Conservation (phyloP, 2,797 vertebrate species). For the Lindbergichthys nudifrons region DNA sequence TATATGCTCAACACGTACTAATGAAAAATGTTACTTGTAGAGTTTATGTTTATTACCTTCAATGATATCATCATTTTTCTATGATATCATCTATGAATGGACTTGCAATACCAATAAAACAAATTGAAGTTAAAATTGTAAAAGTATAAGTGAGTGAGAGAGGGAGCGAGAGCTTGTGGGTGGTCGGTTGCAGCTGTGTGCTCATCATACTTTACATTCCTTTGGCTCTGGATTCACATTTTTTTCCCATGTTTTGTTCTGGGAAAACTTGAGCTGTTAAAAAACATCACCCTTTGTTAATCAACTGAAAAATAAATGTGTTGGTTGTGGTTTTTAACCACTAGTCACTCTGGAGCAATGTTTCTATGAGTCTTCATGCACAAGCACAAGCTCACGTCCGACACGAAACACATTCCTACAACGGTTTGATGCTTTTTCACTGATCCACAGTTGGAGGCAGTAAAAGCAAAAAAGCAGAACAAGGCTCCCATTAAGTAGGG, state of each 20-base stretch:
- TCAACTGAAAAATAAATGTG: conserved; percentile 14
- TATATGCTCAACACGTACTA: no score
- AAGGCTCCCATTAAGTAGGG: no score
- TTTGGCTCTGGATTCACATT: conserved; percentile 27
- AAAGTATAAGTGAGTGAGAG: not conserved
- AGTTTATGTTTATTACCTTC: no score
- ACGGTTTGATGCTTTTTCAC: not conserved
- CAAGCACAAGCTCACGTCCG: not conserved
- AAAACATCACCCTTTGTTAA: conserved; percentile 24
- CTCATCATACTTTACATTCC: conserved; percentile 56
- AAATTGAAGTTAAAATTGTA: no score
- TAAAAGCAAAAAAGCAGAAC: no score
- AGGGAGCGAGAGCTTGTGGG: conserved; percentile 25
- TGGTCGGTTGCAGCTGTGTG: conserved; percentile 45
- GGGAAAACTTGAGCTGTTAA: not conserved
- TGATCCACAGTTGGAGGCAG: not conserved
- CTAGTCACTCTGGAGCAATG: not conserved
- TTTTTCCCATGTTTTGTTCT: conserved; percentile 8
- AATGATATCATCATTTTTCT: no score
- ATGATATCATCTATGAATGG: no score
- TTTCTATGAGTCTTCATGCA: not conserved
- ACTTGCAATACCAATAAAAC: no score
- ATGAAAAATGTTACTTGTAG: no score
- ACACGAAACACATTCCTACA: not conserved
- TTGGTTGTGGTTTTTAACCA: not conserved